Conservation (phyloP, 2,888 invertebrate genomes). For the Tanytarsus gracilentus region DNA sequence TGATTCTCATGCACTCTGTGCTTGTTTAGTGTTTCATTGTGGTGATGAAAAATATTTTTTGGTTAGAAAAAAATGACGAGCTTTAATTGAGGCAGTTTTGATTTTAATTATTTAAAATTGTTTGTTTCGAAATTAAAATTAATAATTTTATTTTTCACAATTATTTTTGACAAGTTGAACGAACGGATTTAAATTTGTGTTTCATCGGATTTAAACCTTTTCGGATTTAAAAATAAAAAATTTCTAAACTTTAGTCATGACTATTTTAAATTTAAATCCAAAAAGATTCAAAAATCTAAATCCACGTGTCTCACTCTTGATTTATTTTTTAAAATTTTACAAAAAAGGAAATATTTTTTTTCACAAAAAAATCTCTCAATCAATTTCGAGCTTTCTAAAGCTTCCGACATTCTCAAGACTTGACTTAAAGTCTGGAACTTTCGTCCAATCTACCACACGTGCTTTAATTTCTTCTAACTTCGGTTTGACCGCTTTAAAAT, state of each 20-base stretch:
- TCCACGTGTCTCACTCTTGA: neutral
- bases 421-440: constrained; percentile 46
- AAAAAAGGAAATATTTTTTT: constrained; percentile 9
- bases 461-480: constrained; percentile 58
- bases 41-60: no score
- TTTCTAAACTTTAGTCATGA: neutral
- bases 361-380: constrained; percentile 45
- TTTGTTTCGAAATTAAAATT: no score
- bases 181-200: no score
- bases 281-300: neutral
- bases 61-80: no score
- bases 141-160: no score
- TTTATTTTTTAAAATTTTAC: neutral
- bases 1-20: neutral
- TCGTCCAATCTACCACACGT: constrained; percentile 45
- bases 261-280: neutral
- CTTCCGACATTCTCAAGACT: constrained; percentile 67
- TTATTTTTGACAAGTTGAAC: no score
- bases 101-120: no score
- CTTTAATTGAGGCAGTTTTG: no score
- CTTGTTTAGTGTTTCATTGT: no score
- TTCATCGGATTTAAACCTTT: no score
- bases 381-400: constrained; percentile 75
- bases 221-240: no score
- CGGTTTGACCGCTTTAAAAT: constrained; percentile 50